phyloP scores from a whole-genome alignment of 2,113 vertebrate genomes.

The Pseudonaja textilis region DNA sequence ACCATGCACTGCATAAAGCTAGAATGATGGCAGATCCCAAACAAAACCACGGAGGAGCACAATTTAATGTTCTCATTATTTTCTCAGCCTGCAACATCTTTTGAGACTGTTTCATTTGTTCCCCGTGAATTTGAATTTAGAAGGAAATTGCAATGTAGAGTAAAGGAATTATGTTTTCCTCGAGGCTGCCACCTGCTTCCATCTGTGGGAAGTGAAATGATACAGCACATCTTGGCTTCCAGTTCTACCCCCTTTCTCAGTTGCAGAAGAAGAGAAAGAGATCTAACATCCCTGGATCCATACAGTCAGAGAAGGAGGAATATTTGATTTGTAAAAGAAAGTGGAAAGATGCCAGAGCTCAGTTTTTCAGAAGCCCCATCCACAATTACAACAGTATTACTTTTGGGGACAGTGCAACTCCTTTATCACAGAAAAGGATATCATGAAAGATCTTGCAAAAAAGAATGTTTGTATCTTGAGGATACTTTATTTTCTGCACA shows the following conservation, averaged over 20 bases:
- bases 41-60: slow-evolving; percentile 12
- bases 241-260: background rate
- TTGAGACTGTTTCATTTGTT: background rate
- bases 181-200: accelerated
- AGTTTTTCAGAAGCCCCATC: background rate
- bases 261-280: background rate
- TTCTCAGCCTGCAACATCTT: slow-evolving; percentile 7
- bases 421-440: background rate
- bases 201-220: slow-evolving; percentile 1
- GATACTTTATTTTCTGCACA: background rate
- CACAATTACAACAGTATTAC: background rate
- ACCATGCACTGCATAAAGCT: slow-evolving; percentile 9
- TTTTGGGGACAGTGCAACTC: background rate
- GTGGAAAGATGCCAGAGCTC: background rate
- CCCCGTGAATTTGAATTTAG: background rate
- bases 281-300: background rate
- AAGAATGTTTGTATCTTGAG: background rate
- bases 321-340: background rate
- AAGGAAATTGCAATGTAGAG: slow-evolving; percentile 6
- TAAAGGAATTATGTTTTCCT: background rate
- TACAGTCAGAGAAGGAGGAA: background rate
- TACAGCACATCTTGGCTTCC: slow-evolving; percentile 3
- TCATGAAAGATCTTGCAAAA: background rate
- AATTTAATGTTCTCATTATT: slow-evolving; percentile 33
- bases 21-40: slow-evolving; percentile 20